Conservation (phyloP, 2,113 vertebrate species). For the Myiopsitta monachus region DNA sequence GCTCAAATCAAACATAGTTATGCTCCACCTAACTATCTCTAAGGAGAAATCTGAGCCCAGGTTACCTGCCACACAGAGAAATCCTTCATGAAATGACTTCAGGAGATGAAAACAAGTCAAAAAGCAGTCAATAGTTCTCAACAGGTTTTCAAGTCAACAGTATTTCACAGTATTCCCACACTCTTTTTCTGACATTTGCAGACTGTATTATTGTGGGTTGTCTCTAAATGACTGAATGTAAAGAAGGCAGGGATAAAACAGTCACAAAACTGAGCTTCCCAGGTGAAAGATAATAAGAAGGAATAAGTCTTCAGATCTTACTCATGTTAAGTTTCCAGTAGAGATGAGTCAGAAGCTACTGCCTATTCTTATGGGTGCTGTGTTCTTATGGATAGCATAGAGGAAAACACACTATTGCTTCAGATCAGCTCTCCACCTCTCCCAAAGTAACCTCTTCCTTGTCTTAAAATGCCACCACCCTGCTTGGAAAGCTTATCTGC, state of each 20-base stretch:
- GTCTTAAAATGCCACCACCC: not conserved
- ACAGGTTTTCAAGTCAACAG: not conserved
- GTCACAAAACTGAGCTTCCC: not conserved
- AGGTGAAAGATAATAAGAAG: not conserved
- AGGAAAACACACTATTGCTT: not conserved
- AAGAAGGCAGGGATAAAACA: not conserved
- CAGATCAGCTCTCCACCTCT: not conserved
- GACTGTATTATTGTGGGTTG: not conserved
- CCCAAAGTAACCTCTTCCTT: not conserved
- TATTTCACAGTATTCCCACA: not conserved
- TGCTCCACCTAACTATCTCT: not conserved
- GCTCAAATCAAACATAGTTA: not conserved
- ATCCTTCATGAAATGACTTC: not conserved
- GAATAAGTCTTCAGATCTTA: not conserved
- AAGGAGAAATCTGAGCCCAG: not conserved
- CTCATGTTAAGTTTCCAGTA: not conserved
- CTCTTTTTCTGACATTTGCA: not conserved
- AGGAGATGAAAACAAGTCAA: not conserved
- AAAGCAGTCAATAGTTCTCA: not conserved
- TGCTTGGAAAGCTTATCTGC: not conserved
- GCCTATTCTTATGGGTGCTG: not conserved
- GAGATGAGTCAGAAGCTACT: not conserved
- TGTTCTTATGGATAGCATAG: accelerated
- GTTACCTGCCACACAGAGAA: not conserved
- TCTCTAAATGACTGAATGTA: not conserved